Conservation (phyloP, 2,113 vertebrate genomes). For the Saimiri boliviensis region DNA sequence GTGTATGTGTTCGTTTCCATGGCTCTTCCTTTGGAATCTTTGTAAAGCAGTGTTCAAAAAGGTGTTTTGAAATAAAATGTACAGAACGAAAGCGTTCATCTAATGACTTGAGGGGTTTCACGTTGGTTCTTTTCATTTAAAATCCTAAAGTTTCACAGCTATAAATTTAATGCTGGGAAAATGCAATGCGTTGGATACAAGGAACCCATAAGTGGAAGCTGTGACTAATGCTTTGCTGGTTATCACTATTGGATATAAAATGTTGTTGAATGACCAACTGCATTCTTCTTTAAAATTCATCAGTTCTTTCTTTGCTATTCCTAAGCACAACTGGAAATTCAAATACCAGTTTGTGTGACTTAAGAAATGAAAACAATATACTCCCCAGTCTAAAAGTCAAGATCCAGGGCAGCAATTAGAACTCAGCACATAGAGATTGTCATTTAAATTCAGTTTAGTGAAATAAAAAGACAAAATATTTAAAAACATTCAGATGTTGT, state of each 20-base stretch:
- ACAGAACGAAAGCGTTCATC: neutral
- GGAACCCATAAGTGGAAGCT: neutral
- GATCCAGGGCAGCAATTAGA: neutral
- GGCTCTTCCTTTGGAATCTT: neutral
- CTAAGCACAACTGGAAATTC: neutral
- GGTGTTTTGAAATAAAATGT: neutral
- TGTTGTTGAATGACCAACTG: neutral
- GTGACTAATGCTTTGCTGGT: neutral
- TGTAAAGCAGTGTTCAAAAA: neutral
- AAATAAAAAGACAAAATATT: neutral
- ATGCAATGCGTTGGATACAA: neutral
- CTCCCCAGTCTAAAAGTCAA: neutral
- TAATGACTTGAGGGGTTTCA: neutral
- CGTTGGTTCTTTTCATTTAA: neutral
- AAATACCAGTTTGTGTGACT: neutral
- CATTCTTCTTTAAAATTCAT: neutral
- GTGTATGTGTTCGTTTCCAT: neutral
- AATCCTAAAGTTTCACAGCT: neutral
- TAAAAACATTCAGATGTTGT: slow-evolving; percentile 16
- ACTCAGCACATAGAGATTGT: neutral
- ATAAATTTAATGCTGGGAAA: neutral
- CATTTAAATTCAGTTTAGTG: slow-evolving; percentile 21
- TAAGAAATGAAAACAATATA: neutral
- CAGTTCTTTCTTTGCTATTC: neutral
- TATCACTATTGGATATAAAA: neutral